phyloP scores from a whole-genome alignment of 2,888 invertebrate species.

The Tenthredo livida region DNA sequence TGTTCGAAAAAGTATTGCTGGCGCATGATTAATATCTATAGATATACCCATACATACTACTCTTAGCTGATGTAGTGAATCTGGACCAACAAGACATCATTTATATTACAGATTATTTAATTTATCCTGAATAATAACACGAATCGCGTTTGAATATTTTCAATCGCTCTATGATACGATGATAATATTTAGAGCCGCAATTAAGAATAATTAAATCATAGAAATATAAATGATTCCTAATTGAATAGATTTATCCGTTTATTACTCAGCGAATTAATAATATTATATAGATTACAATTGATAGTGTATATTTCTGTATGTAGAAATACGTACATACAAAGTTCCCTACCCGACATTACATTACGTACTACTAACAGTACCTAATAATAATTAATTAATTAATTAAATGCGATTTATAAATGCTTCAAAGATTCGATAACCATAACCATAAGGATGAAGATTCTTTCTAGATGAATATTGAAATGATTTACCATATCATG shows the following conservation, averaged over 20 bases:
- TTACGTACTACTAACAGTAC: background rate
- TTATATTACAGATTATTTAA: too few relatives aligned
- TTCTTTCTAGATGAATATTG: background rate
- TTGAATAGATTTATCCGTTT: too few relatives aligned
- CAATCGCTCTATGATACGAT: too few relatives aligned
- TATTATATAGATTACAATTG: background rate
- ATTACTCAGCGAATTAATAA: too few relatives aligned
- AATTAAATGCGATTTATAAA: conserved; percentile 11
- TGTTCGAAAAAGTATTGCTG: conserved; percentile 12
- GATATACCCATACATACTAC: background rate
- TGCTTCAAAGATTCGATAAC: background rate
- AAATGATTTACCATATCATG: background rate
- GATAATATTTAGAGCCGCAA: too few relatives aligned
- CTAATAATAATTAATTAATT: background rate
- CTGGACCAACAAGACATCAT: too few relatives aligned
- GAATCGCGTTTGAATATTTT: too few relatives aligned
- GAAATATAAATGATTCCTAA: too few relatives aligned
- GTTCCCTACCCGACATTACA: background rate
- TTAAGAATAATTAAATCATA: too few relatives aligned
- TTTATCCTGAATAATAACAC: too few relatives aligned
- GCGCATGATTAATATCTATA: background rate
- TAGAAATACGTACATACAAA: background rate
- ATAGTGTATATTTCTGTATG: background rate
- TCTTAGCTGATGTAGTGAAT: background rate
- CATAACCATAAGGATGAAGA: background rate